phyloP scores from a whole-genome alignment of 2,888 invertebrate genomes.

The Catocala fraxini region DNA sequence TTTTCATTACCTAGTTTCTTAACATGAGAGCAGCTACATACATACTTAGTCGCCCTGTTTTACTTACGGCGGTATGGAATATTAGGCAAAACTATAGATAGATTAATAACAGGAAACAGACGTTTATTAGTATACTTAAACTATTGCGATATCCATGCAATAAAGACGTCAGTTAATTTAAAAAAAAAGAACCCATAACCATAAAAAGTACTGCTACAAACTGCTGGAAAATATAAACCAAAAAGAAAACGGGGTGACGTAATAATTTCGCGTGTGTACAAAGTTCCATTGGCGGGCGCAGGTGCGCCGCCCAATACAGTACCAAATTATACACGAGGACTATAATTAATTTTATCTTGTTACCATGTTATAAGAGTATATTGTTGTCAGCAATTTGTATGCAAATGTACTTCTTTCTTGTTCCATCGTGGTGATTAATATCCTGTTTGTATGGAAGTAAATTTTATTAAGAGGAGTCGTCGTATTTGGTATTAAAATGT shows the following conservation, averaged over 20 bases:
- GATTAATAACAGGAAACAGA: too few species aligned
- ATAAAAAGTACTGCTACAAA: neutral
- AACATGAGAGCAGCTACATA: too few species aligned
- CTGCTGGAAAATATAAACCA: neutral
- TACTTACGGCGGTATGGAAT: too few species aligned
- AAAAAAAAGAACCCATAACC: too few species aligned
- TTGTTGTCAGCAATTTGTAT: conserved; percentile 46
- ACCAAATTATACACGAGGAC: conserved; percentile 44
- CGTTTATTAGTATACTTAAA: too few species aligned
- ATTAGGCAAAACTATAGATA: too few species aligned
- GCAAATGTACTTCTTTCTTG: conserved; percentile 38
- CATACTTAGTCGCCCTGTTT: too few species aligned
- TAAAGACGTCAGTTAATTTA: too few species aligned
- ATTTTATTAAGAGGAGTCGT: neutral
- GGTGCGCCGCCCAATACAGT: conserved; percentile 36
- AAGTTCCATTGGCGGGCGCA: conserved; percentile 32
- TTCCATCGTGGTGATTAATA: conserved; percentile 34
- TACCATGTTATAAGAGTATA: conserved; percentile 44
- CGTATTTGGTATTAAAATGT: neutral
- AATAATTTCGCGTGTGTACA: conserved; percentile 14
- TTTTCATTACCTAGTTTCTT: too few species aligned
- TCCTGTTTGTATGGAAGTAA: conserved; percentile 15
- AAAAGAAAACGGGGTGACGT: neutral
- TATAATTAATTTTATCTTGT: conserved; percentile 50
- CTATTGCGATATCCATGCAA: too few species aligned